Conservation (phyloP, 2,797 vertebrate genomes). For the Fringilla coelebs region DNA sequence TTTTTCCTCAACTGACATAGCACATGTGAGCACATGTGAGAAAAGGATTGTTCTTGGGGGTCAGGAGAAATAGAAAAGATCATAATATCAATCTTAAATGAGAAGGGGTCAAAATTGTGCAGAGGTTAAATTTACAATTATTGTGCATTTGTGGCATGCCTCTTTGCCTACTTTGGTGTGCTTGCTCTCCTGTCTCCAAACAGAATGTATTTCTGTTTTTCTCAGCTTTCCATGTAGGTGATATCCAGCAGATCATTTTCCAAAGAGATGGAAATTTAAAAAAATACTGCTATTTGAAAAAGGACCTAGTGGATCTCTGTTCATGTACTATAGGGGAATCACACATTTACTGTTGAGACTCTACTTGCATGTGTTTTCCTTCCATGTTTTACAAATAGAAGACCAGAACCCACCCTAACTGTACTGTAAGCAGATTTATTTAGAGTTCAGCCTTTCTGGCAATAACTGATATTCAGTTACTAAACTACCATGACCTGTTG, state of each 20-base stretch:
- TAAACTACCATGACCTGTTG: slow-evolving; percentile 29
- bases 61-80: neutral
- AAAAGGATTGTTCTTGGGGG: neutral
- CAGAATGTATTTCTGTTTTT: neutral
- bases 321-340: neutral
- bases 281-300: neutral
- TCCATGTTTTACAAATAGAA: neutral
- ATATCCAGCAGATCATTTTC: neutral
- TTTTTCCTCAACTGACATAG: neutral
- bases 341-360: neutral
- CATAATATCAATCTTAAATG: neutral
- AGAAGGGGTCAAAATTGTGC: neutral
- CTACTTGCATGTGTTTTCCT: neutral
- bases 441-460: slow-evolving; percentile 38
- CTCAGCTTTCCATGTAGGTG: neutral
- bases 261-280: neutral
- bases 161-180: neutral
- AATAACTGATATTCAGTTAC: slow-evolving; percentile 17
- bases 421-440: slow-evolving; percentile 6
- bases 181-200: neutral
- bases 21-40: neutral
- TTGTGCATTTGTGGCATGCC: neutral
- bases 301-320: neutral
- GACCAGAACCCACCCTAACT: neutral
- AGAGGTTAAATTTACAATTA: neutral